Evolutionary conservation across 2,888 invertebrate genomes (phyloP), one percentile per base, ranked within the genome.

Genomic region (Drosophila paranaensis): DNA sequence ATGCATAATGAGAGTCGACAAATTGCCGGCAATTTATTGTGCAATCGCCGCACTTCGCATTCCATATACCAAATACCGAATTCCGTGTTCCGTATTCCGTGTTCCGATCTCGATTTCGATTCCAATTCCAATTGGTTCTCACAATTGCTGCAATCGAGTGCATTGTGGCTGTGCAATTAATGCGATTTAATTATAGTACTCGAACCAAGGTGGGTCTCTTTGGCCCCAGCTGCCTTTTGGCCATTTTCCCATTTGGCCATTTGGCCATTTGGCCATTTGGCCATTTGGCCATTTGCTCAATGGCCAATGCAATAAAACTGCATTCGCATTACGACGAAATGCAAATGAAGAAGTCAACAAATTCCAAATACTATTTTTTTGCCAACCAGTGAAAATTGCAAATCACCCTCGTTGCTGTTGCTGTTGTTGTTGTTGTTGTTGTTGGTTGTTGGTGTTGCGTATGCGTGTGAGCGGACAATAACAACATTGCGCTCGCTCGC

Each of bases 111-210:
- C 53, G 20, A 70, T 67, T 63, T 60, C 60, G 56, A 57, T 25
- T 25, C 3, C 53, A n/a, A 25, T 45, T 45, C 27, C 39, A 25
- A 30, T 50, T n/a, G n/a, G 85, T 87, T 81, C 81, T 87, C 81
- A 87, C 85, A 74, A 62, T 81, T 81, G 75, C 85, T 35, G 45
- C 75, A 84, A 57, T 74, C 51, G 66, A 74, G 81, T 65, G 77
- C 81, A 64, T n/a, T n/a, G 46, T 67, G 57, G 37, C 27, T 58
- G 55, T 55, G 85, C 79, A 82, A 81, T 81, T 84, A 84, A 66
- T 65, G 76, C 71, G 85, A 67, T 82, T 88, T 87, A 88, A 88
- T 84, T 87, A 84, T 65, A 45, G 57, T 51, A 74, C 76, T 74
- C 43, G 45, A 40, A 56, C 58, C 33, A 42, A 20, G 20, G 9